Base-by-base conservation (phyloP, 2,113 vertebrate genomes). In the Patagioenas fasciata region DNA sequence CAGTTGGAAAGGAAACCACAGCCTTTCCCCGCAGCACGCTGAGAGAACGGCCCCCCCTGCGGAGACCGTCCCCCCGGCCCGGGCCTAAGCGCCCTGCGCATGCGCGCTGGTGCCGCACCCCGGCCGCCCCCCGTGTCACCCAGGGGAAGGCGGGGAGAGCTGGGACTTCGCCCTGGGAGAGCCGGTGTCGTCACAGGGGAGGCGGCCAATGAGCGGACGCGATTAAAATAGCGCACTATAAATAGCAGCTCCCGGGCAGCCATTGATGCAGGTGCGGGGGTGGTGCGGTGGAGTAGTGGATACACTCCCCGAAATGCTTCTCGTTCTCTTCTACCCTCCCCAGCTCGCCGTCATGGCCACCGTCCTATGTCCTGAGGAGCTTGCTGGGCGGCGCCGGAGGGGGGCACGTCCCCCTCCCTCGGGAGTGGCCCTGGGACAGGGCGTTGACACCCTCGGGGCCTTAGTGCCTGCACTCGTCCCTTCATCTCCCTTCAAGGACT, bases 221-320 rank as follows among this genome's bases (percentile, higher is more conserved):
- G 77, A 57, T 74, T 79, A 79, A 91, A 96, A 96, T 96, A 95
- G 93, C 67, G 62, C 81, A 0, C 57, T 93, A 93, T 91, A 96
- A 96, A 79, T 61, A 40, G 29, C 74, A 11, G 51, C 34, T 13
- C 6, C 9, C 26, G 47, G 23, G 6, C 5, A 0, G 58, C 1
- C 1, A 4, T 3, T 4, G 50, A 28, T 2, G 5, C 62, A 61
- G 74, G 91, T 74, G 66, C 1, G 20, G 64, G 0, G 15, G 21
- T 20, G 20, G 25, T 20, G 40, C 11, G 40, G 11, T 40, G 40
- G 11, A 40, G 40, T 40, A 13, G 40, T 40, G 38, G 17, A n/a
- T n/a, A n/a, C n/a, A n/a, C n/a, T n/a, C n/a, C n/a, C n/a, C n/a
- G n/a, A n/a, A n/a, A n/a, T n/a, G 38, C 38, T 40, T 11, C 38